A percentile compares a stretch with the other conserved stretches of the same genome.
These are phyloP conservation scores for Heliconius hermathena DNA, from an alignment of 1,140 invertebrate species.

Conservation along the genomic window DNA sequence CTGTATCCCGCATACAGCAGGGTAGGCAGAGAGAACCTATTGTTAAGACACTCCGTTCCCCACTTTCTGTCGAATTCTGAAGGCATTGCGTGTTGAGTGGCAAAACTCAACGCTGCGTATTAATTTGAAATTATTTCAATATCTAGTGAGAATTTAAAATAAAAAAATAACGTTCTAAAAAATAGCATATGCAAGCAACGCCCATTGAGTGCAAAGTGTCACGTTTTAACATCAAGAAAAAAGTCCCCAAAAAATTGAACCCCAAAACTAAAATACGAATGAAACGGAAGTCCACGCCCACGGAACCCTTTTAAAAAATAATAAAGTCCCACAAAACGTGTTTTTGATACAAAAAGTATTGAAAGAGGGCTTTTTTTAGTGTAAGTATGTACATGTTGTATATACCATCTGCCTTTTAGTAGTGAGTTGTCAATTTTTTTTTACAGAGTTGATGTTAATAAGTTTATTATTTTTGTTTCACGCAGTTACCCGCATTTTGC, in stretches of 20 bases:
- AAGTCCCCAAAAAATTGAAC: not conserved
- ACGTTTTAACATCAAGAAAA: not conserved
- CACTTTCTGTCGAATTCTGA: too few relatives aligned
- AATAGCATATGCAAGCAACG: not conserved
- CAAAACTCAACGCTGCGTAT: too few relatives aligned
- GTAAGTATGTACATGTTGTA: not conserved
- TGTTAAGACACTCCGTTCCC: too few relatives aligned
- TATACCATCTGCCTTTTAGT: constrained; percentile 2
- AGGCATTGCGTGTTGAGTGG: too few relatives aligned
- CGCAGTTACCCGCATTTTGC: too few relatives aligned
- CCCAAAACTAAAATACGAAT: not conserved
- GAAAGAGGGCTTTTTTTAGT: not conserved
- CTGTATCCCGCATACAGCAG: too few relatives aligned
- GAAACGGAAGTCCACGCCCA: constrained; percentile 10
- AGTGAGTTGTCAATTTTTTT: not conserved
- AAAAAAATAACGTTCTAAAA: constrained; percentile 8
- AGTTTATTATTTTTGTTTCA: too few relatives aligned
- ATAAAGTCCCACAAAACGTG: constrained; percentile 14
- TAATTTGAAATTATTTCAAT: too few relatives aligned
- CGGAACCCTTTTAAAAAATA: constrained; percentile 11
- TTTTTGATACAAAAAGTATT: constrained; percentile 17
- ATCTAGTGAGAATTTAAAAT: not conserved
- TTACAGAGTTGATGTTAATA: not conserved
- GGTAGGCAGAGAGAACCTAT: too few relatives aligned
- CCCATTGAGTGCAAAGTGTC: not conserved